phyloP scores from a whole-genome alignment of 2,113 vertebrate genomes.

The Reinhardtius hippoglossoides region DNA sequence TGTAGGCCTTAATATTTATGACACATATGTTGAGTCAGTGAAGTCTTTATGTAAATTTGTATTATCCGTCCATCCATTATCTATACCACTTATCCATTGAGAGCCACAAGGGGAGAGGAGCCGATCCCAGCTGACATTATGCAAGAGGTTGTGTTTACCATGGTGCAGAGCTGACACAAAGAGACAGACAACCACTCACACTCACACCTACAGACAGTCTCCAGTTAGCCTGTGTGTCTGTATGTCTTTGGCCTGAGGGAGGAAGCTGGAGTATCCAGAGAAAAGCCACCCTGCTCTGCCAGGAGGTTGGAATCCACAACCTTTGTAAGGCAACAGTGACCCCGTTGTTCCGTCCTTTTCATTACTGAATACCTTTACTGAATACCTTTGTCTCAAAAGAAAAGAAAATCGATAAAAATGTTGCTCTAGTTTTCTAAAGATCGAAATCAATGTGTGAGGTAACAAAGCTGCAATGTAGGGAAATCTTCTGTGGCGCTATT shows the following conservation, averaged over 20 bases:
- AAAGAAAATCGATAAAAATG: not conserved
- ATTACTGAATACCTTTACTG: not conserved
- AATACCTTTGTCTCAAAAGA: not conserved
- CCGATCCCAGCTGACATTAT: not conserved
- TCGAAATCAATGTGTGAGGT: not conserved
- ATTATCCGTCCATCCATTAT: not conserved
- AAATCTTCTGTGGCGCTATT: not conserved
- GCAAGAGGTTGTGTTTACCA: not conserved
- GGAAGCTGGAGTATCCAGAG: not conserved
- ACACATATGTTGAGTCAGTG: not conserved
- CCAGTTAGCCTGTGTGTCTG: not conserved
- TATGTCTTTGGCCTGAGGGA: too few relatives aligned
- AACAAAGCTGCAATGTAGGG: not conserved
- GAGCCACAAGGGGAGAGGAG: not conserved
- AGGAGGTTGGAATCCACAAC: not conserved
- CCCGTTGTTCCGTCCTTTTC: not conserved
- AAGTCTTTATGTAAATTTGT: not conserved
- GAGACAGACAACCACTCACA: not conserved
- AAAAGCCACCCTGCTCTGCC: not conserved
- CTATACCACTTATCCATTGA: not conserved
- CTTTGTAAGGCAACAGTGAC: not conserved
- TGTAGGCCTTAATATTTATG: not conserved
- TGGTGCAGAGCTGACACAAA: not conserved
- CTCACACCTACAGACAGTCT: not conserved
- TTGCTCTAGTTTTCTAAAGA: not conserved